A percentile compares a stretch with the other conserved stretches of the same genome.
Conservation (phyloP, 2,113 vertebrate genomes). For the Thunnus thynnus region DNA sequence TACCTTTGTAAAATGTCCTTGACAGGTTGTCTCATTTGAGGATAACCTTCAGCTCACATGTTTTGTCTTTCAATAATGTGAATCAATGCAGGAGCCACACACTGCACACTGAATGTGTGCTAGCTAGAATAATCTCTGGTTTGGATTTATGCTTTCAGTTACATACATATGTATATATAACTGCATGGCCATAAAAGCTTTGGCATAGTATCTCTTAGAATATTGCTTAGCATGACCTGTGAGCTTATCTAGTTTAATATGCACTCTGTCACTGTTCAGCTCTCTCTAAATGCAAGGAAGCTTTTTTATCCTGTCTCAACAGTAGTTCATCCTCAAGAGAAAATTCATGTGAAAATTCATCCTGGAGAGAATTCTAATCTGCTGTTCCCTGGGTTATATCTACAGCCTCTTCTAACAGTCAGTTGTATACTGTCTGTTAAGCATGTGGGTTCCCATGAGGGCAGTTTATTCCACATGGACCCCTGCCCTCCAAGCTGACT, state of each 20-base stretch:
- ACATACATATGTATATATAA: neutral
- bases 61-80: neutral
- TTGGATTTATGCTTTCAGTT: slow-evolving; percentile 25
- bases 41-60: neutral
- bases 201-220: slow-evolving; percentile 8
- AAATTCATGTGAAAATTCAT: slow-evolving; percentile 39
- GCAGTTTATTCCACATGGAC: slow-evolving; percentile 61
- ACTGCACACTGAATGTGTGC: neutral
- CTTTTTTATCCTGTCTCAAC: slow-evolving; percentile 36
- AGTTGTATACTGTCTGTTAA: slow-evolving; percentile 8
- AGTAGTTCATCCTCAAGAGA: slow-evolving; percentile 31
- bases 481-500: slow-evolving; percentile 41
- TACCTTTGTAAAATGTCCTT: slow-evolving; percentile 27
- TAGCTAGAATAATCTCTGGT: neutral
- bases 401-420: slow-evolving; percentile 29
- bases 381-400: slow-evolving; percentile 36
- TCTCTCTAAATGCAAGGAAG: slow-evolving; percentile 10
- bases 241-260: slow-evolving; percentile 44
- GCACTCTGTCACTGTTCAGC: slow-evolving; percentile 28
- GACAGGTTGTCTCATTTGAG: slow-evolving; percentile 10
- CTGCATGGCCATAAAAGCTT: slow-evolving; percentile 22
- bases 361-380: slow-evolving; percentile 45
- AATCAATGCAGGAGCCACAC: neutral
- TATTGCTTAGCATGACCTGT: slow-evolving; percentile 20
- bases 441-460: slow-evolving; percentile 41